Conservation (phyloP, 1,140 invertebrate species). For the Bombus breviceps region DNA sequence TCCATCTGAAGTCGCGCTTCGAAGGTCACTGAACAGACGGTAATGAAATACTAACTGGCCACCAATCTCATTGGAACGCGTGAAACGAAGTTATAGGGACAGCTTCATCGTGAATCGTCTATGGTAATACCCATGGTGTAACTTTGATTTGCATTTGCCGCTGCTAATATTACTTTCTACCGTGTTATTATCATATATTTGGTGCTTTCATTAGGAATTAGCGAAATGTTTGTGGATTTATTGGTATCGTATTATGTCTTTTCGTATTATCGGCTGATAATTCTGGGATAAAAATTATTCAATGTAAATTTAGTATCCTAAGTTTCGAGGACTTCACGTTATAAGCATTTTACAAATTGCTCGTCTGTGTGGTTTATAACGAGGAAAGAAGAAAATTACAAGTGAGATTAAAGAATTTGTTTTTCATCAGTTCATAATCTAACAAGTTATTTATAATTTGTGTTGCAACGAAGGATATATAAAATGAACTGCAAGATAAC, state of each 20-base stretch:
- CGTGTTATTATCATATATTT: background rate
- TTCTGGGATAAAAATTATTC: too few relatives aligned
- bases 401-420: too few relatives aligned
- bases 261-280: too few relatives aligned
- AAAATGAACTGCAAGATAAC: too few relatives aligned
- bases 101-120: constrained; percentile 1
- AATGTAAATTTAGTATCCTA: too few relatives aligned
- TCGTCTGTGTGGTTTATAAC: too few relatives aligned
- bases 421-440: too few relatives aligned
- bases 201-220: background rate
- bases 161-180: background rate
- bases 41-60: constrained; percentile 39
- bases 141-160: background rate
- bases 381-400: too few relatives aligned
- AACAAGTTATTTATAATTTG: too few relatives aligned
- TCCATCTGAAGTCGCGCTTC: constrained; percentile 46
- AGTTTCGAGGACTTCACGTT: too few relatives aligned
- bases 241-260: background rate
- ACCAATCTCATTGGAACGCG: constrained; percentile 7
- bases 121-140: background rate
- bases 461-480: too few relatives aligned
- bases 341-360: too few relatives aligned
- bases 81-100: background rate
- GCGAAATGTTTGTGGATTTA: background rate
- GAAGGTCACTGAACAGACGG: constrained; percentile 41